These are phyloP conservation scores for Amiota mariae DNA, from an alignment of 2,888 invertebrate species.

Conservation along the genomic window DNA sequence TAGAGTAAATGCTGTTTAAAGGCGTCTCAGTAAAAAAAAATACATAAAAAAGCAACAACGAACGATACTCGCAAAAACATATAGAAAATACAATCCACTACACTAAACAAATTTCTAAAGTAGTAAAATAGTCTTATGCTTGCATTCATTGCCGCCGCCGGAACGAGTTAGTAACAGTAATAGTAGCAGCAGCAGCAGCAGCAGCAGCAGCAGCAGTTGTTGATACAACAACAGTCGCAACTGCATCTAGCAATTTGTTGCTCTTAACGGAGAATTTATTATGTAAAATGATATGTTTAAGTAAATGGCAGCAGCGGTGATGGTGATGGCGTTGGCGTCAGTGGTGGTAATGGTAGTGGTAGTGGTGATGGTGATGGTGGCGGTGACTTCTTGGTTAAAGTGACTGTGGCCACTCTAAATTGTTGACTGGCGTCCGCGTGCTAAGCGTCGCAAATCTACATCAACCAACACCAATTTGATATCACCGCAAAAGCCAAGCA, in stretches of 20 bases:
- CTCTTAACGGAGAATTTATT: slow-evolving; percentile 41
- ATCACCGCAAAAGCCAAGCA: neutral
- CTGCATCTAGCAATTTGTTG: slow-evolving; percentile 36
- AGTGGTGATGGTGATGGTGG: too few species aligned
- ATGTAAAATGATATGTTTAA: slow-evolving; percentile 50
- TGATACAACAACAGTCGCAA: slow-evolving; percentile 35
- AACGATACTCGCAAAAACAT: too few species aligned
- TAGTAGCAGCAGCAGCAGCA: slow-evolving; percentile 31
- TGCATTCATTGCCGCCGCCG: slow-evolving; percentile 18
- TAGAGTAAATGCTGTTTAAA: neutral
- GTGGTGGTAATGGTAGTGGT: too few species aligned
- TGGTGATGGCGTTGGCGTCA: too few species aligned
- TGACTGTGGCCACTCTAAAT: neutral
- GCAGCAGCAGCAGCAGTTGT: slow-evolving; percentile 16
- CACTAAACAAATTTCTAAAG: too few species aligned
- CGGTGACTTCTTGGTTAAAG: slow-evolving; percentile 34
- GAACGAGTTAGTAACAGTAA: slow-evolving; percentile 42
- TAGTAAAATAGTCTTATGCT: neutral
- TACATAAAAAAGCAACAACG: too few species aligned
- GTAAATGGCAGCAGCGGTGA: slow-evolving; percentile 6
- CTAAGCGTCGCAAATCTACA: slow-evolving; percentile 9
- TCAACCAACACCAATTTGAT: slow-evolving; percentile 8
- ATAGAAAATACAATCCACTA: too few species aligned
- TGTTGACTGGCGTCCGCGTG: neutral
- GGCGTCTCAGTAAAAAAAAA: too few species aligned